Base-by-base conservation (phyloP, 2,888 invertebrate species). In the Blastobasis adustella region DNA sequence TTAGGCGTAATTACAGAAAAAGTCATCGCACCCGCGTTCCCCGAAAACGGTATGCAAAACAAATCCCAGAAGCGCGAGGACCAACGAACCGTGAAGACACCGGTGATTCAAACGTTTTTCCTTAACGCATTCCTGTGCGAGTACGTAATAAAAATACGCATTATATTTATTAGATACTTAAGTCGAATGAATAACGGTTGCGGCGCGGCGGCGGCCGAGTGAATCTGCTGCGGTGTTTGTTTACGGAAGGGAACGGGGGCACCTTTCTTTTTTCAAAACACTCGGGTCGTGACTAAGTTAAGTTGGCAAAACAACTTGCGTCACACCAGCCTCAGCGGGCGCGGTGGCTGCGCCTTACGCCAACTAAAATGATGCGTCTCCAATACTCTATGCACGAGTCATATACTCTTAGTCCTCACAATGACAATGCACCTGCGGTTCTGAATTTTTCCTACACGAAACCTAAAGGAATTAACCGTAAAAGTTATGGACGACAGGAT, bases 221-320 rank as follows among this genome's bases (percentile, higher is more conserved):
- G 57, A 56, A 58, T 57, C 53, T 54, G 54, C 55, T 59, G 55
- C 58, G 58, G 59, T 68, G 70, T 78, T 77, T 82, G 76, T 82
- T 82, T 82, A 79, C 79, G 67, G 68, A 69, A 62, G 67, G 65
- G 76, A 79, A 76, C 71, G 77, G 69, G 80, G 80, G 70, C 79
- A 77, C 71, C 75, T 76, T 77, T 75, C 75, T 79, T 76, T 74
- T 83, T 82, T 76, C 75, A 77, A 84, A 79, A 83, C 75, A 76
- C 66, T 69, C 51, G 71, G 69, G 66, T 60, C 70, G 71, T 78
- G 78, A 83, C 76, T 80, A 79, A 80, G 76, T 73, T 65, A 67
- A 69, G 73, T 76, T 67, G 66, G 75, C 79, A 82, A 84, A 85
- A 84, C 83, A 54, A 54, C 51, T 49, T 51, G 49, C 54, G 53